Evolutionary conservation across 2,797 vertebrate genomes (phyloP).

Genomic region (Sparus aurata): DNA sequence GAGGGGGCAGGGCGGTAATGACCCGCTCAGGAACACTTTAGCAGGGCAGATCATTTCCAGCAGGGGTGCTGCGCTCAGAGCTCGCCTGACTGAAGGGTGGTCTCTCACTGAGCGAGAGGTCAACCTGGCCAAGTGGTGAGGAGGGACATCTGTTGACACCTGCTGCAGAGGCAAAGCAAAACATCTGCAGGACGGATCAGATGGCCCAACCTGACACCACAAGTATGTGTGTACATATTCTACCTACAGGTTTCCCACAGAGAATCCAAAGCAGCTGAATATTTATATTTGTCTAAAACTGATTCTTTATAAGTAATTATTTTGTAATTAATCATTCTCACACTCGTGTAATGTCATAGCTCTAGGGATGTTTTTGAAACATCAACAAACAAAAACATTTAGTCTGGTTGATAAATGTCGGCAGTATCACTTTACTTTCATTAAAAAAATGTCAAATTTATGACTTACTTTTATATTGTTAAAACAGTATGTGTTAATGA

Average conservation of each 20-base stretch:
- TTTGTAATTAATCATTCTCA: not conserved
- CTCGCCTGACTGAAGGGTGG: constrained; percentile 31
- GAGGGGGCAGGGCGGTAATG: not conserved
- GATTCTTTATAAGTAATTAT: not conserved
- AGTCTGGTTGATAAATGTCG: too few relatives aligned
- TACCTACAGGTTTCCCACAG: constrained; percentile 2
- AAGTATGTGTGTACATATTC: constrained; percentile 6
- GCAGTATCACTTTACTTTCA: not conserved
- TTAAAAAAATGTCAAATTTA: not conserved
- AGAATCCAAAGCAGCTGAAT: not conserved
- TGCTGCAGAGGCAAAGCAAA: constrained; percentile 67
- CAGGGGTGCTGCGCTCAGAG: constrained; percentile 1
- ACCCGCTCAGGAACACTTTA: constrained; percentile 32
- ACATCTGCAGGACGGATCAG: constrained; percentile 74
- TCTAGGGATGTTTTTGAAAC: not conserved
- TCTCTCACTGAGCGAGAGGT: constrained; percentile 34
- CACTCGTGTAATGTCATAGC: not conserved
- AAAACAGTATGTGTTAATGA: not conserved
- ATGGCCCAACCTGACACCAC: constrained; percentile 55
- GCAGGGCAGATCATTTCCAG: constrained; percentile 36
- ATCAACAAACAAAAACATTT: not conserved
- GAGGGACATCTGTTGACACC: constrained; percentile 70
- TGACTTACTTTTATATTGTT: too few relatives aligned
- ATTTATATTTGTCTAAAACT: not conserved
- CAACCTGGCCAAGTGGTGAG: constrained; percentile 30